These are phyloP conservation scores for Epinotia ramella DNA, from an alignment of 2,888 invertebrate genomes.

Conservation along the genomic window DNA sequence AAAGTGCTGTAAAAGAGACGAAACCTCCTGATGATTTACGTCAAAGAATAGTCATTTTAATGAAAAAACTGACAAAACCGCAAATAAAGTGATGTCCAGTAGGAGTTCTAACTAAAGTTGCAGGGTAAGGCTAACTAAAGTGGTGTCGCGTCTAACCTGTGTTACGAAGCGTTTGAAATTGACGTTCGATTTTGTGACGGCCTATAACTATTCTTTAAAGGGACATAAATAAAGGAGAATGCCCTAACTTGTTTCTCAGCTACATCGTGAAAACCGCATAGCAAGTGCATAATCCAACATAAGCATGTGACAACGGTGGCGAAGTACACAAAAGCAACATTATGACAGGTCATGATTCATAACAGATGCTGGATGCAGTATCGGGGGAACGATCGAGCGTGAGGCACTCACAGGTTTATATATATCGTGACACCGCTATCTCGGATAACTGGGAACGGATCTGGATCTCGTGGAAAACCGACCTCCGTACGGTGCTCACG, in stretches of 20 bases:
- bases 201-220: too few species aligned
- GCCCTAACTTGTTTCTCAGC: background rate
- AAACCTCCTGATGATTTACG: too few species aligned
- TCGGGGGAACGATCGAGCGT: slow-evolving; percentile 61
- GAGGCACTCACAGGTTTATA: slow-evolving; percentile 61
- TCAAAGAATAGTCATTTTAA: too few species aligned
- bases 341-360: slow-evolving; percentile 45
- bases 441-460: slow-evolving; percentile 61
- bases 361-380: slow-evolving; percentile 53
- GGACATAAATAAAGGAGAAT: too few species aligned
- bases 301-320: slow-evolving; percentile 29
- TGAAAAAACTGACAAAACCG: background rate
- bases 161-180: too few species aligned
- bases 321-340: slow-evolving; percentile 33
- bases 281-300: slow-evolving; percentile 15
- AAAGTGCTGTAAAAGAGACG: too few species aligned
- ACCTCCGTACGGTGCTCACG: slow-evolving; percentile 58
- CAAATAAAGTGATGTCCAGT: background rate
- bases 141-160: too few species aligned
- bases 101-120: too few species aligned
- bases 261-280: slow-evolving; percentile 4
- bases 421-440: slow-evolving; percentile 66
- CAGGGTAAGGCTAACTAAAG: too few species aligned
- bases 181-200: too few species aligned
- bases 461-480: slow-evolving; percentile 63